Percentiles rank a stretch among this genome's conserved stretches.
phyloP scores from a whole-genome alignment of 2,797 vertebrate genomes.

The Tragopan temminckii region DNA sequence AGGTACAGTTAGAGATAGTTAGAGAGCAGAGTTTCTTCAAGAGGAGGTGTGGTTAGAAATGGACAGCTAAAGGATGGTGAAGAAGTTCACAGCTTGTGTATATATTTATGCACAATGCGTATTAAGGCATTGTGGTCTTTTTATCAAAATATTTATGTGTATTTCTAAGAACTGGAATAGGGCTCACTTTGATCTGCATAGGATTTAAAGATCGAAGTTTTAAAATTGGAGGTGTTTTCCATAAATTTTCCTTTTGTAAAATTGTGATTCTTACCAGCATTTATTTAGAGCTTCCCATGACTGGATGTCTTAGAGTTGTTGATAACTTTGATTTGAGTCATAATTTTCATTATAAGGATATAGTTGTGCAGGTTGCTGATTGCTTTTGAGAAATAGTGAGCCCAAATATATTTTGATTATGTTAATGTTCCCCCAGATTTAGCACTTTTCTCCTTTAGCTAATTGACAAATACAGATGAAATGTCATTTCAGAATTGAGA shows the following conservation, averaged over 20 bases:
- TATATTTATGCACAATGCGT: background rate
- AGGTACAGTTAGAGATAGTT: background rate
- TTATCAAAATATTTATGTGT: background rate
- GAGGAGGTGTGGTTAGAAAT: background rate
- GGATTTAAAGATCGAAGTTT: background rate
- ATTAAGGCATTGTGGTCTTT: background rate
- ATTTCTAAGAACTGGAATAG: background rate
- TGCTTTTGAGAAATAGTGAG: background rate
- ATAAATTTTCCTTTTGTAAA: background rate
- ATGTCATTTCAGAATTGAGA: background rate
- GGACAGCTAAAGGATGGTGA: background rate
- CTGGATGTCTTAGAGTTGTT: background rate
- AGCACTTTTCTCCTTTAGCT: background rate
- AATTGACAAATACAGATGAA: background rate
- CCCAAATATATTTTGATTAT: background rate
- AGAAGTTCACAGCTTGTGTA: background rate
- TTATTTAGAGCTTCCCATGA: background rate
- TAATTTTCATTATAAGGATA: background rate
- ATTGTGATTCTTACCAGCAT: background rate
- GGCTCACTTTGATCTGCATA: background rate
- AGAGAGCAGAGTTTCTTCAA: background rate
- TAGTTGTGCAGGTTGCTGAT: background rate
- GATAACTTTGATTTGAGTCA: background rate
- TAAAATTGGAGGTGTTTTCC: background rate
- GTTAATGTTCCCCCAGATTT: background rate